A percentile compares a stretch with the other conserved stretches of the same genome.
phyloP scores from a whole-genome alignment of 1,140 invertebrate species.

The Drosophila triauraria region DNA sequence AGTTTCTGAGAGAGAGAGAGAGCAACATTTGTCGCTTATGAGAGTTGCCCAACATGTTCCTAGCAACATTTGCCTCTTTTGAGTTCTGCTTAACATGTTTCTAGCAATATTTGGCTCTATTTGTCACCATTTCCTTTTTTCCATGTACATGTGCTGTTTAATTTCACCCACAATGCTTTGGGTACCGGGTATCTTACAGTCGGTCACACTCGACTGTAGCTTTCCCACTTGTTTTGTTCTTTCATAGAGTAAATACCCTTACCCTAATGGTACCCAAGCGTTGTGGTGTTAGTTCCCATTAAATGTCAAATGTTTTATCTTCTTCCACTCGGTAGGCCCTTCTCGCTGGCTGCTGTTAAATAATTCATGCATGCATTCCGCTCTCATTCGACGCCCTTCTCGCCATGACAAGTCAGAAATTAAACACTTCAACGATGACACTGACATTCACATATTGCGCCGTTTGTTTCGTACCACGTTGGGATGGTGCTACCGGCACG shows the following conservation, averaged over 20 bases:
- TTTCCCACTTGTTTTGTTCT: no score
- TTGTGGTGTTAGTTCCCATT: conserved; percentile 3
- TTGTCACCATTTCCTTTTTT: no score
- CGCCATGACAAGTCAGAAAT: conserved; percentile 6
- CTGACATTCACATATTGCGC: conserved; percentile 13
- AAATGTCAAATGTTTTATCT: conserved; percentile 23
- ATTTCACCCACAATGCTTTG: no score
- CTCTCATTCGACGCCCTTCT: neutral
- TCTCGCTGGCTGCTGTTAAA: conserved; percentile 13
- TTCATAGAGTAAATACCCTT: neutral
- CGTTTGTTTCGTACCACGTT: conserved; percentile 9
- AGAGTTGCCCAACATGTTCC: no score
- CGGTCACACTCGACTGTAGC: no score
- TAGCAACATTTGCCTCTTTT: no score
- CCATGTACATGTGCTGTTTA: no score
- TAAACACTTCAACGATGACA: conserved; percentile 19
- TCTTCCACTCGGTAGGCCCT: neutral
- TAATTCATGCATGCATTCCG: conserved; percentile 13
- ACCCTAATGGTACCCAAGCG: neutral
- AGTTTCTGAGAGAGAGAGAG: no score
- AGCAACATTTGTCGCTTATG: no score
- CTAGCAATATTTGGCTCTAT: no score
- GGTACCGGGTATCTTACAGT: no score
- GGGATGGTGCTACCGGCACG: conserved; percentile 2
- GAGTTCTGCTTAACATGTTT: no score